phyloP scores from a whole-genome alignment of 2,888 invertebrate genomes.

The Chrysolina oricalcia region DNA sequence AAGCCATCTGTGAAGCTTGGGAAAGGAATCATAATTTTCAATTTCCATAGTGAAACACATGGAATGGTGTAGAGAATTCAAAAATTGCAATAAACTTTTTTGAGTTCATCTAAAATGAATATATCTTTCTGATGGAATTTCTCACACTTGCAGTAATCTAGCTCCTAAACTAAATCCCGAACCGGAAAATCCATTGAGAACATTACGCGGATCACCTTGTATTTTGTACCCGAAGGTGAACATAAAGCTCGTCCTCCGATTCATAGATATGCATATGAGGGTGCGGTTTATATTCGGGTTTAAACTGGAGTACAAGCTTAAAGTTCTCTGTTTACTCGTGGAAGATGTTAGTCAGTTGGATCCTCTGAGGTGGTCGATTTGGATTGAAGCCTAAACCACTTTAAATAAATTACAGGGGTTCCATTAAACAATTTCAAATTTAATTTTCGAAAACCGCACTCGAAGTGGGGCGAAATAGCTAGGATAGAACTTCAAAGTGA shows the following conservation, averaged over 20 bases:
- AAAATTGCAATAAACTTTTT: too few relatives aligned
- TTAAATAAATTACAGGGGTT: conserved; percentile 48
- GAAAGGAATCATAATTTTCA: too few relatives aligned
- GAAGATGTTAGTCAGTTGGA: conserved; percentile 48
- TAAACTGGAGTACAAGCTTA: conserved; percentile 44
- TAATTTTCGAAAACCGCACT: conserved; percentile 44
- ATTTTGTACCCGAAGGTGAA: conserved; percentile 18
- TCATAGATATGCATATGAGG: conserved; percentile 43
- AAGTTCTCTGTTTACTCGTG: conserved; percentile 50
- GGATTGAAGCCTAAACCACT: conserved; percentile 45
- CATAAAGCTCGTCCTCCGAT: conserved; percentile 24
- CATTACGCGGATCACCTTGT: not conserved
- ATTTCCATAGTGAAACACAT: too few relatives aligned
- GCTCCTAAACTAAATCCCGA: not conserved
- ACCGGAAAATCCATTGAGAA: not conserved
- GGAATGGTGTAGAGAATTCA: too few relatives aligned
- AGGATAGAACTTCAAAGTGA: conserved; percentile 37
- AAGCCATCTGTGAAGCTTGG: too few relatives aligned
- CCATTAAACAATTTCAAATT: conserved; percentile 45
- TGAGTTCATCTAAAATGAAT: too few relatives aligned
- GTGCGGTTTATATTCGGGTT: conserved; percentile 43
- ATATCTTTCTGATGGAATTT: too few relatives aligned
- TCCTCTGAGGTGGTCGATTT: conserved; percentile 48
- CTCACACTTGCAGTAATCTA: not conserved
- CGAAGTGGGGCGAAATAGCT: conserved; percentile 26